Base-by-base conservation (phyloP, 37 sponge, comb jelly and placozoan species). In the Eunapius fragilis region DNA sequence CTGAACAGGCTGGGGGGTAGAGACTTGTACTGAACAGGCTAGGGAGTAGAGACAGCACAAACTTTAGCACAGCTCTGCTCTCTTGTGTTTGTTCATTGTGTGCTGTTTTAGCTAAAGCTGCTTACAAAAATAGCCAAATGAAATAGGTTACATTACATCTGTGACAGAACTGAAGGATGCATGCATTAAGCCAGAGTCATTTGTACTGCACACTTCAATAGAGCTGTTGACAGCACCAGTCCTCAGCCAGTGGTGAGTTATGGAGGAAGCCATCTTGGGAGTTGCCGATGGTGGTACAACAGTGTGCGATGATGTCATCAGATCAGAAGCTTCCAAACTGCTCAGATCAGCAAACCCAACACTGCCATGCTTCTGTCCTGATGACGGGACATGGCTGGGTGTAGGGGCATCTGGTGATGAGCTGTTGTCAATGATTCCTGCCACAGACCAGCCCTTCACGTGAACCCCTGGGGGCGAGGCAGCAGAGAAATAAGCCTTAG, bases 381-480 rank as follows among this genome's bases (percentile, higher is more conserved):
- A 17, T 17, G 58, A 17, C 14, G 58, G 1, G 1, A 17, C 22
- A 58, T 58, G 58, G 6, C 0, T 17, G 58, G 58, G 2, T 4
- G 81, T 69, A 24, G 36, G 11, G 6, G 30, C 38, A 13, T 69
- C 81, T n/a, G 33, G 32, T 25, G 28, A 13, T 28, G 75, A 14
- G 31, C 31, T 4, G 25, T 49, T 48, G 48, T 86, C 89, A 31
- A n/a, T 24, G 9, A 84, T 69, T 6, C 80, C 77, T 9, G 74
- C 82, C 25, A 77, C 77, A 30, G 76, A 69, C 82, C 87, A 89
- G 0, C 72, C 80, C 84, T 95, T 95, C 14, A 87, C 11, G 41
- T 95, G 92, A 3, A 95, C 86, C 28, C 95, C 95, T 11, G 95
- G 95, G 0, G 83, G 85, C 2, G 81, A 84, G 19, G 87, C 77